Conservation (phyloP, 2,797 vertebrate species). For the Acridotheres tristis region DNA sequence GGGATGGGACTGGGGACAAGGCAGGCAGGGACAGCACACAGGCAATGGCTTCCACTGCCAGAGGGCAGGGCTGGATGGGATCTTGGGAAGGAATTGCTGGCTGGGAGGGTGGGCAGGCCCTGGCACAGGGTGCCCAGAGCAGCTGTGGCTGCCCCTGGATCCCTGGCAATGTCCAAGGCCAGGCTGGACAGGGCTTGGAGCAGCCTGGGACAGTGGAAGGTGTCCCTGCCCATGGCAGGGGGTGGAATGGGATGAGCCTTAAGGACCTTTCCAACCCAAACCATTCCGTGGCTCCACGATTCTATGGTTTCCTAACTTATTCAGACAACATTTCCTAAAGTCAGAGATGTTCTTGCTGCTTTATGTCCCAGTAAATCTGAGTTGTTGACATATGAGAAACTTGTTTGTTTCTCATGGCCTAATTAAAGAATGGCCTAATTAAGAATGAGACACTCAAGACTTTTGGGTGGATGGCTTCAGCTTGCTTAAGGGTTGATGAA, state of each 20-base stretch:
- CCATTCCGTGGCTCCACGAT: neutral
- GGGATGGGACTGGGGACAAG: neutral
- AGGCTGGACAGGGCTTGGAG: too few species aligned
- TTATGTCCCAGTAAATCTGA: neutral
- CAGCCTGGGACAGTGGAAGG: neutral
- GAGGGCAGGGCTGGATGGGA: neutral
- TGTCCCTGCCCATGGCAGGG: rapidly evolving
- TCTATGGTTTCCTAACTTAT: neutral
- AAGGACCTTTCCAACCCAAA: neutral
- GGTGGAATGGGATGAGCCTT: rapidly evolving
- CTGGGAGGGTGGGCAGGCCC: neutral
- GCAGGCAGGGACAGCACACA: neutral
- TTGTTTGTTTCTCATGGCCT: neutral
- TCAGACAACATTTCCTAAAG: neutral
- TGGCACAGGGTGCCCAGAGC: neutral
- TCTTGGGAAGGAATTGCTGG: rapidly evolving
- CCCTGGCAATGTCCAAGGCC: too few species aligned
- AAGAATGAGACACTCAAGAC: neutral
- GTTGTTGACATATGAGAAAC: neutral
- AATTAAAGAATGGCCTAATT: neutral
- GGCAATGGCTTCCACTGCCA: neutral
- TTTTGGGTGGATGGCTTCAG: neutral
- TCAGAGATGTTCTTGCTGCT: neutral
- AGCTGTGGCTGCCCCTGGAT: too few species aligned
- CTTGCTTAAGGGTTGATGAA: neutral